A percentile compares a stretch with the other conserved stretches of the same genome.
Evolutionary conservation across 2,888 invertebrate genomes (phyloP).

Genomic region (Perithous albicinctus): DNA sequence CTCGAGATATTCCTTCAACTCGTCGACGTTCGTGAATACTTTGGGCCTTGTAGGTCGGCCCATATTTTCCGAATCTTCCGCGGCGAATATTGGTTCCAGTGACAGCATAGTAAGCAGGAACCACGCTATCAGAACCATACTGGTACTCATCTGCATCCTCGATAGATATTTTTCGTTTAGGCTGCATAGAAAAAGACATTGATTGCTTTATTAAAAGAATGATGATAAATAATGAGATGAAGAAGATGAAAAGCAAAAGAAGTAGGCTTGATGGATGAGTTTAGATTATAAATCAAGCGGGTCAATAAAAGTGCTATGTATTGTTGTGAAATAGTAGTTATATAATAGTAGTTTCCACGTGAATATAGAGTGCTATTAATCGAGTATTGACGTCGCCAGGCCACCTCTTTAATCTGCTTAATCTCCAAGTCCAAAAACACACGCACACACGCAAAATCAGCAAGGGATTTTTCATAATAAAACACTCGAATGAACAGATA

Average conservation of each 20-base stretch:
- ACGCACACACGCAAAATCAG: not conserved
- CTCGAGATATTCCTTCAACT: conserved; percentile 85
- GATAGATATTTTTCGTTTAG: not conserved
- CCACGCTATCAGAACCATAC: conserved; percentile 26
- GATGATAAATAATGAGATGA: not conserved
- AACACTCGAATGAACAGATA: conserved; percentile 46
- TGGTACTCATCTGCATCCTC: conserved; percentile 33
- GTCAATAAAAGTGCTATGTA: not conserved
- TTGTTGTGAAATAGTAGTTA: too few relatives aligned
- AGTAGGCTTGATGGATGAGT: not conserved
- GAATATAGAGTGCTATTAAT: too few relatives aligned
- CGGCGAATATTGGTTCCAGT: conserved; percentile 54
- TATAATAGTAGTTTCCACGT: too few relatives aligned
- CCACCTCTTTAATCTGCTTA: too few relatives aligned
- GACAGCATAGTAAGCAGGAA: conserved; percentile 32
- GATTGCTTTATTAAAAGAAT: not conserved
- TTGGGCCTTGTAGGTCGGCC: conserved; percentile 82
- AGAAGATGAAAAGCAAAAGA: not conserved
- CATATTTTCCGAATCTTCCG: conserved; percentile 73
- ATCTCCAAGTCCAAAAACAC: too few relatives aligned
- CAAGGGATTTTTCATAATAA: conserved; percentile 16
- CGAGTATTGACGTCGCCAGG: too few relatives aligned
- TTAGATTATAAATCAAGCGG: not conserved
- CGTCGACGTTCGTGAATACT: conserved; percentile 85
- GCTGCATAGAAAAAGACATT: not conserved